Evolutionary conservation across 2,797 vertebrate genomes (phyloP).

Genomic region (Microchirus variegatus): DNA sequence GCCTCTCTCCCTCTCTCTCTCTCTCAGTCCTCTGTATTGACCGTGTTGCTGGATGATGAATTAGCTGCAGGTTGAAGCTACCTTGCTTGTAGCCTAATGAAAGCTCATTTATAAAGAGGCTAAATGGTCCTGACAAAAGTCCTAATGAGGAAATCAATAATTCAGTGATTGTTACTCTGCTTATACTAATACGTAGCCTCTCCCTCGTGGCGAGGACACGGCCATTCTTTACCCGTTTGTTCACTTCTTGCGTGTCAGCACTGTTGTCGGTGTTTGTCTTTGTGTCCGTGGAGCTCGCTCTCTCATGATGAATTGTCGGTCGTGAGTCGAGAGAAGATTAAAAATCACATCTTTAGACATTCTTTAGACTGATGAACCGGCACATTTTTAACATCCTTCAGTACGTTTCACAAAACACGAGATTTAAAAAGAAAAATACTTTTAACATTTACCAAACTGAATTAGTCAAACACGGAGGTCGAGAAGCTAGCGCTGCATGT

Average conservation of each 20-base stretch:
- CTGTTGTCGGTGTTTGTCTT: conserved; percentile 56
- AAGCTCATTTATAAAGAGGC: conserved; percentile 94
- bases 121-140: conserved; percentile 98
- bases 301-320: conserved; percentile 62
- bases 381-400: no score
- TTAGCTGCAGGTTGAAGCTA: conserved; percentile 86
- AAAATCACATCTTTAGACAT: conserved; percentile 6
- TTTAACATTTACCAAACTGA: no score
- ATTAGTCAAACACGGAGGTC: no score
- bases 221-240: conserved; percentile 75
- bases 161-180: conserved; percentile 92
- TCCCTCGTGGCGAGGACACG: conserved; percentile 61
- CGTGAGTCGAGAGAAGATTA: conserved; percentile 42
- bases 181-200: conserved; percentile 85
- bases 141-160: conserved; percentile 93
- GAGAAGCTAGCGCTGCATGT: no score
- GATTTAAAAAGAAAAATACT: no score
- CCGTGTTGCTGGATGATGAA: conserved; percentile 92
- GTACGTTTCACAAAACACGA: not conserved
- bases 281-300: conserved; percentile 22
- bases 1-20: conserved; percentile 27
- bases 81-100: conserved; percentile 87
- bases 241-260: conserved; percentile 74
- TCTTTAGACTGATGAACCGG: not conserved
- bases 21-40: conserved; percentile 69